phyloP scores from a whole-genome alignment of 1,140 invertebrate species.

The Lamellibrachia luymesi region DNA sequence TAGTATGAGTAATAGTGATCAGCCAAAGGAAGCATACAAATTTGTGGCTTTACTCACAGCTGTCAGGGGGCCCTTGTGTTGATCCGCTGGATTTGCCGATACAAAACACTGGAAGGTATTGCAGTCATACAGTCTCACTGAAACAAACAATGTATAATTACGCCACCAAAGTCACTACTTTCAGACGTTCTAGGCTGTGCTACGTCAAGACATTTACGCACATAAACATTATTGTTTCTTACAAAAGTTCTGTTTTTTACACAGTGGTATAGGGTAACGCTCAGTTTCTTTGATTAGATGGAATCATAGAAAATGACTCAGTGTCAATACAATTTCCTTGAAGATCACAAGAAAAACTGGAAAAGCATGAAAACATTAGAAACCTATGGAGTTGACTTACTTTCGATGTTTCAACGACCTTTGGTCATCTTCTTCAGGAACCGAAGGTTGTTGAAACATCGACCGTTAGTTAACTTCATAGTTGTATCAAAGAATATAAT shows the following conservation, averaged over 20 bases:
- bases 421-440: no score
- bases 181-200: no score
- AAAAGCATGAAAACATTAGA: no score
- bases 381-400: no score
- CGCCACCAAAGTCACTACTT: neutral
- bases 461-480: no score
- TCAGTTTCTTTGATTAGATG: no score
- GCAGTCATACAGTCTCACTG: conserved; percentile 89
- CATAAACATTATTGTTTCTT: no score
- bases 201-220: no score
- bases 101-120: conserved; percentile 96
- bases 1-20: neutral
- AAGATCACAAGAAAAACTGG: no score
- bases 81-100: conserved; percentile 83
- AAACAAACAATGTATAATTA: conserved; percentile 35
- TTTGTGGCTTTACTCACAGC: conserved; percentile 61
- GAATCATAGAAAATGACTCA: neutral
- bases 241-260: neutral
- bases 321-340: neutral
- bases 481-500: no score
- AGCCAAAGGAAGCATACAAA: neutral
- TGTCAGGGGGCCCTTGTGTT: conserved; percentile 85
- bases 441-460: no score
- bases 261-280: neutral
- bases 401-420: no score